Percentiles rank a stretch among this genome's conserved stretches.
phyloP scores from a whole-genome alignment of 2,113 vertebrate genomes.

The Hemichromis elongatus region DNA sequence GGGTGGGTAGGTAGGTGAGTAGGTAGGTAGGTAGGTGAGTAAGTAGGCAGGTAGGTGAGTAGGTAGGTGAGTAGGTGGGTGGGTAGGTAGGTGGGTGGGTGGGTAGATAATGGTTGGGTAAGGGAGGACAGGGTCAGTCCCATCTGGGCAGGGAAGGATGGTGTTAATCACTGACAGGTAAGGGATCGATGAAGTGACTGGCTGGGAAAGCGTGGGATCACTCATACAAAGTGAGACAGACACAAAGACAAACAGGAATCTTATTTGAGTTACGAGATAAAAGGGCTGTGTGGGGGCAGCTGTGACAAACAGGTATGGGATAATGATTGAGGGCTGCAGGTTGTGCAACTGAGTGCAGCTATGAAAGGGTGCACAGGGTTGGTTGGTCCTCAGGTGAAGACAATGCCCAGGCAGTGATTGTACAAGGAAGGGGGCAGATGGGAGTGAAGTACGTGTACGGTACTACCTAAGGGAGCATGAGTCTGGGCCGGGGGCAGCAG shows the following conservation, averaged over 20 bases:
- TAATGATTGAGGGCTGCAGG: constrained; percentile 1
- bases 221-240: background rate
- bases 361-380: background rate
- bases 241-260: background rate
- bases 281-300: background rate
- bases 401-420: constrained; percentile 43
- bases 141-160: background rate
- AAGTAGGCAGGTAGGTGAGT: too few species aligned
- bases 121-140: background rate
- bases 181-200: too few species aligned
- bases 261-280: background rate
- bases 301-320: constrained; percentile 5
- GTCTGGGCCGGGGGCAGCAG: constrained; percentile 78
- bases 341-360: constrained; percentile 1
- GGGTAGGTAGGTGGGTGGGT: too few species aligned
- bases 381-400: constrained; percentile 9
- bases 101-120: background rate
- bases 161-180: too few species aligned
- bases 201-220: background rate
- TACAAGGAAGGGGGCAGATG: constrained; percentile 15
- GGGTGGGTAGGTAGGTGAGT: too few species aligned
- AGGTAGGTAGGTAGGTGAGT: too few species aligned
- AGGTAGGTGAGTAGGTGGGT: too few species aligned
- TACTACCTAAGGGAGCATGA: constrained; percentile 91
- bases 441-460: constrained; percentile 35